These are phyloP conservation scores for Pegoplata infirma DNA, from an alignment of 2,888 invertebrate species.

Conservation along the genomic window DNA sequence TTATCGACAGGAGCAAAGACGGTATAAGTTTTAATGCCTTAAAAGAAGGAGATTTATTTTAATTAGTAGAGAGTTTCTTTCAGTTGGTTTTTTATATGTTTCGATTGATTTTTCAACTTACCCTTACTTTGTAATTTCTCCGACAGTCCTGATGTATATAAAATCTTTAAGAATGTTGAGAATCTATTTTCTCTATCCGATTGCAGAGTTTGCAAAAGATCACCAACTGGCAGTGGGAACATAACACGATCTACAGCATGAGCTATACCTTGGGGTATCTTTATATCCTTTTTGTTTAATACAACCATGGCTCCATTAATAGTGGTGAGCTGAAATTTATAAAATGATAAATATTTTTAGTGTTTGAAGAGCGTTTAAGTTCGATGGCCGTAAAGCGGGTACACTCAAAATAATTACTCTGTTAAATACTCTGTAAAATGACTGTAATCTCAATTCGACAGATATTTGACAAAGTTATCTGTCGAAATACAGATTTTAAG, in stretches of 20 bases:
- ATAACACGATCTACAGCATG: conserved; percentile 91
- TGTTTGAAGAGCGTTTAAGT: too few species aligned
- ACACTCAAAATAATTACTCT: too few species aligned
- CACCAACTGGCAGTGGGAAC: conserved; percentile 93
- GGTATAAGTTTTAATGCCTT: conserved; percentile 90
- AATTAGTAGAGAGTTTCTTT: not conserved
- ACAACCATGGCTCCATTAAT: conserved; percentile 91
- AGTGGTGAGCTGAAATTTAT: conserved; percentile 83
- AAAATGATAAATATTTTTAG: not conserved
- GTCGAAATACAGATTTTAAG: too few species aligned
- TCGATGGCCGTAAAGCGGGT: too few species aligned
- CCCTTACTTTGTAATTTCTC: conserved; percentile 81
- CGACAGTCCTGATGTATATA: conserved; percentile 87
- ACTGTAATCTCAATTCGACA: too few species aligned
- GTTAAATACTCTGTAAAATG: too few species aligned
- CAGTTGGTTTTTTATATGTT: not conserved
- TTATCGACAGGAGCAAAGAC: conserved; percentile 91
- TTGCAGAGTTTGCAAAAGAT: conserved; percentile 89
- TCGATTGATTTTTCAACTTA: conserved; percentile 64
- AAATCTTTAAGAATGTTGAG: conserved; percentile 86
- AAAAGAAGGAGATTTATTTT: too few species aligned
- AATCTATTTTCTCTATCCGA: conserved; percentile 90
- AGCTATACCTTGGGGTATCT: conserved; percentile 91
- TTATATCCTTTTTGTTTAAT: conserved; percentile 89
- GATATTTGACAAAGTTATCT: too few species aligned